phyloP scores from a whole-genome alignment of 2,888 invertebrate genomes.

The Entomobrya proxima region DNA sequence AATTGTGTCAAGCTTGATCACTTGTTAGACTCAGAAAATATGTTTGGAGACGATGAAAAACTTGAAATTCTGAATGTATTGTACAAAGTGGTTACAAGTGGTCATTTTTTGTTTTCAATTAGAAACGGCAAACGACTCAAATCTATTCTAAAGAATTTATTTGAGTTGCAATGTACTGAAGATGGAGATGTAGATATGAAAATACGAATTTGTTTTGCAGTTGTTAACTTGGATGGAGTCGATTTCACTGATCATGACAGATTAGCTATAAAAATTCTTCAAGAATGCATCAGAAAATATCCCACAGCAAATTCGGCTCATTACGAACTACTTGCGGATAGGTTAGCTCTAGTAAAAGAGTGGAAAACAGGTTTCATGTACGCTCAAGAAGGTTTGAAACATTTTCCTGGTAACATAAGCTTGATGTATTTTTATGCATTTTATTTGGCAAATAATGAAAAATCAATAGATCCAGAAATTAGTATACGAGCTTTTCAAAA shows the following conservation, averaged over 20 bases:
- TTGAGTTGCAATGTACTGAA: neutral
- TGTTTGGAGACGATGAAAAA: too few species aligned
- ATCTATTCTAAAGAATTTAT: too few species aligned
- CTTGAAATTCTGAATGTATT: too few species aligned
- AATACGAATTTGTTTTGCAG: neutral
- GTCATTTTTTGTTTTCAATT: too few species aligned
- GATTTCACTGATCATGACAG: too few species aligned
- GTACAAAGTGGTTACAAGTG: too few species aligned
- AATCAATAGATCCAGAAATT: too few species aligned
- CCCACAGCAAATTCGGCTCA: neutral
- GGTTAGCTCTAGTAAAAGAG: too few species aligned
- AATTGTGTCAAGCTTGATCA: neutral
- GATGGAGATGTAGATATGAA: neutral
- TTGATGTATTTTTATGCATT: neutral
- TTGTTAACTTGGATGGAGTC: neutral
- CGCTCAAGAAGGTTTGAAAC: neutral
- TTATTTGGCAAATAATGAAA: too few species aligned
- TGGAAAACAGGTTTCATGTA: neutral
- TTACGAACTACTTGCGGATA: too few species aligned
- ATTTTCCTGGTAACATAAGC: neutral
- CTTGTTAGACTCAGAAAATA: too few species aligned
- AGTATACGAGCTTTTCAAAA: neutral
- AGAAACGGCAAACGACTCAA: too few species aligned
- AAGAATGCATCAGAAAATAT: neutral
- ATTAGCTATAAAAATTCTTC: neutral